A percentile compares a stretch with the other conserved stretches of the same genome.
Conservation (phyloP, 2,797 vertebrate species). For the Macroramphosus scolopax region DNA sequence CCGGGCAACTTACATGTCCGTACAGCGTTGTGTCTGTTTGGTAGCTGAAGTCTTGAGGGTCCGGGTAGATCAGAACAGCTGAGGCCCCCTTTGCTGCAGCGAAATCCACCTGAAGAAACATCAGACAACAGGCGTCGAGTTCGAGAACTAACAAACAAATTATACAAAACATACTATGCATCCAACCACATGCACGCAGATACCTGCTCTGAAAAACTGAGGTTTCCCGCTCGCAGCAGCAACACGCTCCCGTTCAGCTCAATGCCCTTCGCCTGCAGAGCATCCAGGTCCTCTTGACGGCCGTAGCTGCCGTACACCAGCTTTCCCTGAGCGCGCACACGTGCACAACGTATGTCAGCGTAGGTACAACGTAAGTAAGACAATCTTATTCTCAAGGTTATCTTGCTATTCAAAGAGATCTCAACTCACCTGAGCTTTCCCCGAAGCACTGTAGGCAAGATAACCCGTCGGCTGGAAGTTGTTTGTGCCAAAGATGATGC, state of each 20-base stretch:
- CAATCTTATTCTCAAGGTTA: no score
- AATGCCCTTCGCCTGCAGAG: conserved; percentile 35
- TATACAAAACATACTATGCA: neutral
- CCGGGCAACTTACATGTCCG: conserved; percentile 85
- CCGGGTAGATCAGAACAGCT: conserved; percentile 88
- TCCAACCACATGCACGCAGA: conserved; percentile 1
- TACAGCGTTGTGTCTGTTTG: conserved; percentile 60
- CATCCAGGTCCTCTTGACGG: conserved; percentile 75
- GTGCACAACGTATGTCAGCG: neutral
- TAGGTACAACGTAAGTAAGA: no score
- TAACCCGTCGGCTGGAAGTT: conserved; percentile 68
- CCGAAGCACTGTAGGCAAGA: conserved; percentile 83
- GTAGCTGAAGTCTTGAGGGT: conserved; percentile 50
- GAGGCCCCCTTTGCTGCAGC: conserved; percentile 72
- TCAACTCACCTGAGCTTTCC: conserved; percentile 72
- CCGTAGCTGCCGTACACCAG: conserved; percentile 88
- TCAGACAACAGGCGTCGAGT: neutral
- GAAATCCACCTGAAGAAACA: conserved; percentile 81
- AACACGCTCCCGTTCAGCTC: conserved; percentile 75
- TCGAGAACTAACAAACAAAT: neutral
- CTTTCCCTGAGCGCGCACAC: conserved; percentile 75
- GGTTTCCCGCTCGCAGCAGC: conserved; percentile 83
- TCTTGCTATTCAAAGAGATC: no score
- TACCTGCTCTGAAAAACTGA: conserved; percentile 90
- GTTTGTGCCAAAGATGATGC: conserved; percentile 44